A percentile compares a stretch with the other conserved stretches of the same genome.
Evolutionary conservation across 2,888 invertebrate species (phyloP).

Genomic region (Morpho helenor): DNA sequence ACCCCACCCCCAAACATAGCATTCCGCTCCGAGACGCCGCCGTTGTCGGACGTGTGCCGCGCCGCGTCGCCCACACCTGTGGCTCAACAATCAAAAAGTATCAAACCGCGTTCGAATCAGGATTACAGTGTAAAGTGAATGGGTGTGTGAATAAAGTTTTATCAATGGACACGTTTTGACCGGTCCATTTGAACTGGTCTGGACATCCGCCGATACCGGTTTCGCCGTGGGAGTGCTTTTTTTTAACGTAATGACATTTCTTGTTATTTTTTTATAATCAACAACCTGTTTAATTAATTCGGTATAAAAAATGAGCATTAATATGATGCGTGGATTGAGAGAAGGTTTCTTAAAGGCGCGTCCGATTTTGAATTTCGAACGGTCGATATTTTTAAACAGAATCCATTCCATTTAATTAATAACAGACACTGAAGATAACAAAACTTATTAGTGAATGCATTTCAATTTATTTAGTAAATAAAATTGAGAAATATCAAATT

Average conservation of each 20-base stretch:
- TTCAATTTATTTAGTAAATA: too few relatives aligned
- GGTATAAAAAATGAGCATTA: not conserved
- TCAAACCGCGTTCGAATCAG: slow-evolving; percentile 13
- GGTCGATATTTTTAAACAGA: too few relatives aligned
- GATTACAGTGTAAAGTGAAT: slow-evolving; percentile 13
- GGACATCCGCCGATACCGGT: slow-evolving; percentile 10
- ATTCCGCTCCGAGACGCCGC: slow-evolving; percentile 48
- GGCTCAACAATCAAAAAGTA: slow-evolving; percentile 32
- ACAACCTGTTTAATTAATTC: slow-evolving; percentile 7
- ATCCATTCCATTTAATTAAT: too few relatives aligned
- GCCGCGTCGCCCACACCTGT: slow-evolving; percentile 49
- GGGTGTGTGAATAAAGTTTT: slow-evolving; percentile 4
- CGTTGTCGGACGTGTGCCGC: slow-evolving; percentile 33
- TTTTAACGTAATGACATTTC: slow-evolving; percentile 11
- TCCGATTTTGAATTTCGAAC: not conserved
- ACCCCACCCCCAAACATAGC: slow-evolving; percentile 31
- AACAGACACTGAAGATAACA: too few relatives aligned
- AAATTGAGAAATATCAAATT: too few relatives aligned
- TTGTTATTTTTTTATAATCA: slow-evolving; percentile 1
- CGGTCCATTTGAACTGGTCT: slow-evolving; percentile 8
- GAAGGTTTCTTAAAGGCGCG: not conserved
- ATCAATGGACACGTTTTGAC: slow-evolving; percentile 12
- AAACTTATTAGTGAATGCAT: too few relatives aligned
- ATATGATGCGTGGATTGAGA: not conserved
- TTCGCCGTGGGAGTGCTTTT: slow-evolving; percentile 10